A percentile compares a stretch with the other conserved stretches of the same genome.
These are phyloP conservation scores for Mesaphorura yosii DNA, from an alignment of 1,140 invertebrate genomes.

Conservation along the genomic window DNA sequence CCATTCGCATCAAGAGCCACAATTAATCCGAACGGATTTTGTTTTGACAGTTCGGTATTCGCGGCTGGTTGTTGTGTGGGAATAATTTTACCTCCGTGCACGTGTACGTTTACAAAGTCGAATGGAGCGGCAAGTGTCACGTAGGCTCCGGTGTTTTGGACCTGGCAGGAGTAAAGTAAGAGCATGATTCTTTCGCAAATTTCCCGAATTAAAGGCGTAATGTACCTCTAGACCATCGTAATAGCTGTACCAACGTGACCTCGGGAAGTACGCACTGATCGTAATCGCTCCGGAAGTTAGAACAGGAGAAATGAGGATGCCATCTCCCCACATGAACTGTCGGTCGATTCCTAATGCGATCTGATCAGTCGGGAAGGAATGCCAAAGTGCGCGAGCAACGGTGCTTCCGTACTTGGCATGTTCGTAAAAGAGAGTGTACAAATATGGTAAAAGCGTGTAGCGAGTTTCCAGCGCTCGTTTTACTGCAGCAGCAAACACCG, in stretches of 20 bases:
- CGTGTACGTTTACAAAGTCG: constrained; percentile 52
- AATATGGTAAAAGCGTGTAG: constrained; percentile 43
- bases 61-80: constrained; percentile 51
- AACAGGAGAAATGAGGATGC: constrained; percentile 33
- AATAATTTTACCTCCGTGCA: constrained; percentile 54
- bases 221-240: constrained; percentile 37
- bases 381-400: constrained; percentile 32
- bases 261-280: constrained; percentile 38
- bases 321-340: constrained; percentile 35
- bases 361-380: constrained; percentile 33
- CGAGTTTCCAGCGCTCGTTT: constrained; percentile 35
- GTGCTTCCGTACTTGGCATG: constrained; percentile 30
- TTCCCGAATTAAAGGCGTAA: background rate
- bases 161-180: constrained; percentile 5
- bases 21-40: constrained; percentile 35
- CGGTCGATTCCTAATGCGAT: constrained; percentile 31
- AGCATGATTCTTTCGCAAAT: background rate
- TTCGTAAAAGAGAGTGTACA: constrained; percentile 42
- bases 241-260: constrained; percentile 39
- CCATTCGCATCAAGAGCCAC: constrained; percentile 33
- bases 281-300: constrained; percentile 23
- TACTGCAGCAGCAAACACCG: constrained; percentile 31
- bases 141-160: constrained; percentile 22
- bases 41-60: constrained; percentile 43
- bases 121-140: constrained; percentile 38